Evolutionary conservation across 2,113 vertebrate genomes (phyloP).

Genomic region (Sula dactylatra): DNA sequence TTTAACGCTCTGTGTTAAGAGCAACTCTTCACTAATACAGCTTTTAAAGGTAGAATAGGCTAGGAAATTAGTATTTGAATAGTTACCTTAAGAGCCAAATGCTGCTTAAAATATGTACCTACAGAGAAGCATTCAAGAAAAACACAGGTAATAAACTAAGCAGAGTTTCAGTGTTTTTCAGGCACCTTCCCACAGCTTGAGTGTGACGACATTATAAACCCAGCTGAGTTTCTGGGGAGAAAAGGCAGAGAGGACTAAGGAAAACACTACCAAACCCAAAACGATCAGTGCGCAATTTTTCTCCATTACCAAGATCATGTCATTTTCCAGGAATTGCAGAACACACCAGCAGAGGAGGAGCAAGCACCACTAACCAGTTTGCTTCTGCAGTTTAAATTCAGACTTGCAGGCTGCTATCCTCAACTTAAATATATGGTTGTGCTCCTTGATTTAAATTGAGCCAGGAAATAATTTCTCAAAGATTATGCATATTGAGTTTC

Average conservation of each 20-base stretch:
- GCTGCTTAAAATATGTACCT: not conserved
- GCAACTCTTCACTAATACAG: not conserved
- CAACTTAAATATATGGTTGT: not conserved
- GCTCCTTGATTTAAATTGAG: slow-evolving; percentile 3
- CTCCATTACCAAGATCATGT: not conserved
- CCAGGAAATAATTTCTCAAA: slow-evolving; percentile 23
- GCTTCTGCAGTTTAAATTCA: not conserved
- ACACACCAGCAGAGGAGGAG: not conserved
- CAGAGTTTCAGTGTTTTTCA: not conserved
- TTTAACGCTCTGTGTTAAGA: not conserved
- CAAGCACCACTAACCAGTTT: not conserved
- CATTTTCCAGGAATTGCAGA: not conserved
- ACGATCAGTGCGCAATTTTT: not conserved
- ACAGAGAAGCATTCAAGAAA: not conserved
- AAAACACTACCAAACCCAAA: not conserved
- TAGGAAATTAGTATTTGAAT: not conserved
- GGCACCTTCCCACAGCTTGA: not conserved
- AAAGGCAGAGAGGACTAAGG: not conserved
- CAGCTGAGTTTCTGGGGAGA: not conserved
- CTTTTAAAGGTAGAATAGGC: not conserved
- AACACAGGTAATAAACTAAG: not conserved
- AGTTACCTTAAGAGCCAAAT: not conserved
- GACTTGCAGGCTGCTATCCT: not conserved
- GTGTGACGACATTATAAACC: not conserved
- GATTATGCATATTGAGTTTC: not conserved